Evolutionary conservation across 2,888 invertebrate genomes (phyloP).

Genomic region (Luperina testacea): DNA sequence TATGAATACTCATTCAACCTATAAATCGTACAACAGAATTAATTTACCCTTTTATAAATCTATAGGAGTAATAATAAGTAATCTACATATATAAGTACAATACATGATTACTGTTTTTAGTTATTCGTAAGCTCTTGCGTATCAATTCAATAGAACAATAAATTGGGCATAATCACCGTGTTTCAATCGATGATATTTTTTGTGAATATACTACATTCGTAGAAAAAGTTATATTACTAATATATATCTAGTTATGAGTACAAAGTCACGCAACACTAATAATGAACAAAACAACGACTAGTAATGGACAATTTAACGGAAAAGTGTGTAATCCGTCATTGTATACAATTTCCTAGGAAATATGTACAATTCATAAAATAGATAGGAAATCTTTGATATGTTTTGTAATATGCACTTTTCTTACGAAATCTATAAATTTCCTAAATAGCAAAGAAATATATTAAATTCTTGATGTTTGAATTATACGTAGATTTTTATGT

Average conservation of each 20-base stretch:
- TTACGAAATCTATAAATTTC: too few relatives aligned
- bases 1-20: slow-evolving; percentile 35
- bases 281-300: too few relatives aligned
- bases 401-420: too few relatives aligned
- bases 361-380: too few relatives aligned
- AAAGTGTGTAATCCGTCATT: too few relatives aligned
- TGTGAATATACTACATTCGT: not conserved
- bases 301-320: not conserved
- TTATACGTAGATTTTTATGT: too few relatives aligned
- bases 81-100: not conserved
- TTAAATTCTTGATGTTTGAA: too few relatives aligned
- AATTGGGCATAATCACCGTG: not conserved
- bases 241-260: not conserved
- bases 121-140: not conserved
- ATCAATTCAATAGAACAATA: not conserved
- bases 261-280: not conserved
- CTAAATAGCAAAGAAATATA: too few relatives aligned
- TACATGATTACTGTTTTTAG: slow-evolving; percentile 17
- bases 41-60: slow-evolving; percentile 31
- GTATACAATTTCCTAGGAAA: too few relatives aligned
- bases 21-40: slow-evolving; percentile 37
- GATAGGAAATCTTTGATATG: too few relatives aligned
- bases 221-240: not conserved
- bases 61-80: not conserved
- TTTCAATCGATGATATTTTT: not conserved